Evolutionary conservation across 35 echinoderm and acorn worm species (phyloP).

Genomic region (Apostichopus parvimensis): DNA sequence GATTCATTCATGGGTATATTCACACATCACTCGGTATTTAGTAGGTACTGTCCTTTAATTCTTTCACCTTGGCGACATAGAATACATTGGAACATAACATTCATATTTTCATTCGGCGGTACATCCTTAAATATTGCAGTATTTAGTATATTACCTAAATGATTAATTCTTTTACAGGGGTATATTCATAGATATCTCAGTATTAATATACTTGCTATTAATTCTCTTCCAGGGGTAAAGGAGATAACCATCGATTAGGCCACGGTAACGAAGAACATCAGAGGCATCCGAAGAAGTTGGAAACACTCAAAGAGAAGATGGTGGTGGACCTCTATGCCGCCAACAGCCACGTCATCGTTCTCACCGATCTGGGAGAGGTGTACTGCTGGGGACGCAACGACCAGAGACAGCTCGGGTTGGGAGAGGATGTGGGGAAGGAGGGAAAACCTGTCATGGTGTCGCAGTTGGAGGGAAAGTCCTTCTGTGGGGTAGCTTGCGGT

Average conservation of each 20-base stretch:
- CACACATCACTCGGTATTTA: neutral
- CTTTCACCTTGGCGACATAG: no score
- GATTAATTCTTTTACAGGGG: no score
- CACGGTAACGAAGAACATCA: constrained; percentile 90
- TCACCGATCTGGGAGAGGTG: constrained; percentile 77
- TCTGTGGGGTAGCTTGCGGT: constrained; percentile 89
- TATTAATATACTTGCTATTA: neutral
- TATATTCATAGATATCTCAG: no score
- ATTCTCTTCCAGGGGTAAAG: constrained; percentile 79
- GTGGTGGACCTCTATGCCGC: constrained; percentile 69
- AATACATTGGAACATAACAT: no score
- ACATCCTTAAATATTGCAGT: no score
- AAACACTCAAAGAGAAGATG: constrained; percentile 77
- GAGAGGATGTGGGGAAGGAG: constrained; percentile 48
- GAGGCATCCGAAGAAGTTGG: constrained; percentile 78
- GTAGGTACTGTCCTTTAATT: no score
- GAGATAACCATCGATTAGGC: constrained; percentile 84
- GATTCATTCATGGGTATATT: no score
- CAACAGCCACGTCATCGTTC: constrained; percentile 58
- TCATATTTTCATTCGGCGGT: no score
- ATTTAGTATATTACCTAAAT: no score
- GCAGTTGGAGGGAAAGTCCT: constrained; percentile 78
- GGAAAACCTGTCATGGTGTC: constrained; percentile 53
- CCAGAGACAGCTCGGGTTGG: constrained; percentile 77
- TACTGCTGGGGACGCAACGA: constrained; percentile 93